These are phyloP conservation scores for Lathronympha strigana DNA, from an alignment of 2,888 invertebrate genomes.

Conservation along the genomic window DNA sequence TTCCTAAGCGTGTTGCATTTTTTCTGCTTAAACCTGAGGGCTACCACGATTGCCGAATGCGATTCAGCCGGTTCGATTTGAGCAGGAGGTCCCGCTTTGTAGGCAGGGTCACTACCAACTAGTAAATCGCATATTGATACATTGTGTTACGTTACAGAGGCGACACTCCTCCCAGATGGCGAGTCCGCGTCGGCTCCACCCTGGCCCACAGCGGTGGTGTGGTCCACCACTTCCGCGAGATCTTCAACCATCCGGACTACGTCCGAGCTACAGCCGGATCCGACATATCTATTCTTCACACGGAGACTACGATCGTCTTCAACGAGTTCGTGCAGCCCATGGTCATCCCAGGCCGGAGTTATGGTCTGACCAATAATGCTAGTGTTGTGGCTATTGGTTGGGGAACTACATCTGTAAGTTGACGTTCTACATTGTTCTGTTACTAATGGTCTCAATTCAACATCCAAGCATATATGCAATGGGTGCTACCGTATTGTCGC, in stretches of 20 bases:
- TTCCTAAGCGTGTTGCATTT: too few species aligned
- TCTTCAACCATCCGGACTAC: constrained; percentile 32
- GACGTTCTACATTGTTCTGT: not conserved
- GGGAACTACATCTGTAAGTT: constrained; percentile 19
- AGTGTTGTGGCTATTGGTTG: constrained; percentile 9
- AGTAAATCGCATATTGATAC: too few species aligned
- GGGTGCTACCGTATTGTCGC: too few species aligned
- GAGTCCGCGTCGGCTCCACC: constrained; percentile 42
- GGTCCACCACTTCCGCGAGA: not conserved
- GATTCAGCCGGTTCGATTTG: too few species aligned
- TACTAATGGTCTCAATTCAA: too few species aligned
- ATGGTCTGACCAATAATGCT: not conserved
- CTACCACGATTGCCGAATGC: too few species aligned
- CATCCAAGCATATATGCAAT: too few species aligned
- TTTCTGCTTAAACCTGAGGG: too few species aligned
- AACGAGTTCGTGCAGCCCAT: constrained; percentile 21
- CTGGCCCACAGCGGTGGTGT: constrained; percentile 43
- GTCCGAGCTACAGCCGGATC: constrained; percentile 8
- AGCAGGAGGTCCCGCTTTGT: too few species aligned
- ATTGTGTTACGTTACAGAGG: constrained; percentile 42
- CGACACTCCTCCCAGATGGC: constrained; percentile 50
- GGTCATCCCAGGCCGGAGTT: not conserved
- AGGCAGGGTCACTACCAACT: too few species aligned
- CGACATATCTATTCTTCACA: constrained; percentile 36
- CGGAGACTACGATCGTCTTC: constrained; percentile 9